These are phyloP conservation scores for Drosophila nebulosa DNA, from an alignment of 1,140 invertebrate species.

Conservation along the genomic window DNA sequence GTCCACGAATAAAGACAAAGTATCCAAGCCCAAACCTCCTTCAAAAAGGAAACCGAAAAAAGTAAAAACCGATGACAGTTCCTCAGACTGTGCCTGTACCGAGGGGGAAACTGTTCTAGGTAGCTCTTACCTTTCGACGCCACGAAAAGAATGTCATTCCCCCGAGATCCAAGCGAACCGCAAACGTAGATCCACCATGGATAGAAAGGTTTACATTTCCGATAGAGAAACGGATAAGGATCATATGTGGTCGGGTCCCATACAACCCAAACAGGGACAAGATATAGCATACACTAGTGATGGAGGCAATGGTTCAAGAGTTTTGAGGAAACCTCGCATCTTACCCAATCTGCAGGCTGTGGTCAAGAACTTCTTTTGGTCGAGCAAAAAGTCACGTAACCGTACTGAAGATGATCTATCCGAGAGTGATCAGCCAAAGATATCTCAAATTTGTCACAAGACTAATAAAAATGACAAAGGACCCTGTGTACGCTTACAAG, in stretches of 20 bases:
- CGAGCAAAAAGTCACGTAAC: not conserved
- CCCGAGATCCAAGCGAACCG: not conserved
- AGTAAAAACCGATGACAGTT: not conserved
- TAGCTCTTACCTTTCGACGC: not conserved
- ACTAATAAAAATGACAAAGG: not conserved
- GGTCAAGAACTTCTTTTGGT: not conserved
- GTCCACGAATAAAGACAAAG: not conserved
- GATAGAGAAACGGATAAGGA: not conserved
- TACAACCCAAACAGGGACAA: not conserved
- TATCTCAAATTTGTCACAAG: not conserved
- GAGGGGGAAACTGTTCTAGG: not conserved
- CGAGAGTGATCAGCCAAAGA: not conserved
- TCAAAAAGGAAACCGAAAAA: not conserved
- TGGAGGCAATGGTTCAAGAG: too few relatives aligned
- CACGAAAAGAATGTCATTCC: not conserved
- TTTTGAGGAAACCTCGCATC: not conserved
- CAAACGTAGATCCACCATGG: not conserved
- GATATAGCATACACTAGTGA: too few relatives aligned
- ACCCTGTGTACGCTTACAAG: not conserved
- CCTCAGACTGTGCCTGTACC: not conserved
- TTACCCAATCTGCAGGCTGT: not conserved
- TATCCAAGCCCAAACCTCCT: not conserved
- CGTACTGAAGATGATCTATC: not conserved
- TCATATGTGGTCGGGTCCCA: not conserved
- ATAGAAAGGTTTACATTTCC: not conserved